Conservation (phyloP, 2,797 vertebrate species). For the Poecilia gillii region DNA sequence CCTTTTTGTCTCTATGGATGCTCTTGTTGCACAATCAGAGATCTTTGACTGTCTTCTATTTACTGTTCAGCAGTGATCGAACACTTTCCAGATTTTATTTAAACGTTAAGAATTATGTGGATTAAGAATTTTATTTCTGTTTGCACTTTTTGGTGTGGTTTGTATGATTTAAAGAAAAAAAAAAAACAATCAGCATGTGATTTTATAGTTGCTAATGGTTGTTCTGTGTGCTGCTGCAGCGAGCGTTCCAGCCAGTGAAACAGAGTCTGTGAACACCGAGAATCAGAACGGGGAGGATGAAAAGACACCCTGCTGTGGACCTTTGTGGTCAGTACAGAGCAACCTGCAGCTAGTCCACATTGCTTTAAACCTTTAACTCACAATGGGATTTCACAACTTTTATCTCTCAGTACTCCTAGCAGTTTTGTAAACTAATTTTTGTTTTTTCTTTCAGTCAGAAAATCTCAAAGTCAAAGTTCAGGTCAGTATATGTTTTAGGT, state of each 20-base stretch:
- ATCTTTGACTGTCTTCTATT: conserved; percentile 6
- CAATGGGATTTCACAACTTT: neutral
- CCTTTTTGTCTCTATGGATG: conserved; percentile 10
- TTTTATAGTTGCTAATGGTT: conserved; percentile 31
- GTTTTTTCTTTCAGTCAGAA: conserved; percentile 90
- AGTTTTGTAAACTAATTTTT: conserved; percentile 9
- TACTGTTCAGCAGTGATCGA: neutral
- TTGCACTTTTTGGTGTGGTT: neutral
- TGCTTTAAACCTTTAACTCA: neutral
- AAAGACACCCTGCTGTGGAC: conserved; percentile 87
- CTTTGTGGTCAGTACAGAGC: conserved; percentile 87
- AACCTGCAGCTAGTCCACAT: neutral
- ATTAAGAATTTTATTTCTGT: neutral
- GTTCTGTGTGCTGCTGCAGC: conserved; percentile 80
- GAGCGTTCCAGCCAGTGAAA: conserved; percentile 95
- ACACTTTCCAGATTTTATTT: neutral
- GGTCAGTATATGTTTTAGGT: conserved; percentile 85
- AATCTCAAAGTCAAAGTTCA: conserved; percentile 99
- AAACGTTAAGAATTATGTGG: neutral
- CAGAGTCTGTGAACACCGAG: conserved; percentile 95
- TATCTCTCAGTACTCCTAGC: neutral
- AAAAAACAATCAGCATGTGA: neutral
- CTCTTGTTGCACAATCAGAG: conserved; percentile 24
- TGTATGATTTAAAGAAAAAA: neutral
- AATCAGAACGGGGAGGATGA: conserved; percentile 91